Percentiles rank a stretch among this genome's conserved stretches.
These are phyloP conservation scores for Heterochromis multidens DNA, from an alignment of 2,113 vertebrate genomes.

Conservation along the genomic window DNA sequence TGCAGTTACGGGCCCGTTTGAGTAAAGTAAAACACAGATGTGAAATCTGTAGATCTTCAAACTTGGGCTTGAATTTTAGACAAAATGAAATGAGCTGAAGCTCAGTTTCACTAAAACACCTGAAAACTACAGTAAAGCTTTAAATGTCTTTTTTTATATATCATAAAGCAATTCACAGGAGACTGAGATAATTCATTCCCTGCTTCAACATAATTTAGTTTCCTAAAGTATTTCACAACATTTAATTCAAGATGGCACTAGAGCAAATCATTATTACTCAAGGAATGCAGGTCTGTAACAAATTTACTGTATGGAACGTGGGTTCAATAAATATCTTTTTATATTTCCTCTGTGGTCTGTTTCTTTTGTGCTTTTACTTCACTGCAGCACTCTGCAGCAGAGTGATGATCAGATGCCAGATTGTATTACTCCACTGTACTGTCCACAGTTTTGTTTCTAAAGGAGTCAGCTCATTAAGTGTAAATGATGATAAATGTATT, in stretches of 20 bases:
- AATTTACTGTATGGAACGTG: neutral
- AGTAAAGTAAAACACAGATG: neutral
- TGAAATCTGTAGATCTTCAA: neutral
- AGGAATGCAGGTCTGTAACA: neutral
- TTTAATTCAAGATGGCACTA: neutral
- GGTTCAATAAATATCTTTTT: slow-evolving; percentile 24
- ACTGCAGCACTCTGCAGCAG: neutral
- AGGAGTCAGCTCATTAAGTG: neutral
- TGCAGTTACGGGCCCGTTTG: neutral
- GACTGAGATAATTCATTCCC: neutral
- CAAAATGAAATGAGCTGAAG: neutral
- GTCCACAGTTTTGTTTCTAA: neutral
- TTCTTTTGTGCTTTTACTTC: slow-evolving; percentile 14
- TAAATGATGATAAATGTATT: neutral
- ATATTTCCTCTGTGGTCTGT: slow-evolving; percentile 17
- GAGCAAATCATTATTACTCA: neutral
- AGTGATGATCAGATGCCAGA: neutral
- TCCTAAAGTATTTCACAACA: neutral
- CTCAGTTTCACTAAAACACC: neutral
- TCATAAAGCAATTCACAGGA: neutral
- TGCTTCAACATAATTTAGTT: neutral
- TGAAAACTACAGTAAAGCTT: neutral
- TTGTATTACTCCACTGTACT: neutral
- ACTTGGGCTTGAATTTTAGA: neutral
- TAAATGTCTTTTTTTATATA: neutral